These are phyloP conservation scores for Erythrocercus mccallii DNA, from an alignment of 2,113 vertebrate genomes.

Conservation along the genomic window DNA sequence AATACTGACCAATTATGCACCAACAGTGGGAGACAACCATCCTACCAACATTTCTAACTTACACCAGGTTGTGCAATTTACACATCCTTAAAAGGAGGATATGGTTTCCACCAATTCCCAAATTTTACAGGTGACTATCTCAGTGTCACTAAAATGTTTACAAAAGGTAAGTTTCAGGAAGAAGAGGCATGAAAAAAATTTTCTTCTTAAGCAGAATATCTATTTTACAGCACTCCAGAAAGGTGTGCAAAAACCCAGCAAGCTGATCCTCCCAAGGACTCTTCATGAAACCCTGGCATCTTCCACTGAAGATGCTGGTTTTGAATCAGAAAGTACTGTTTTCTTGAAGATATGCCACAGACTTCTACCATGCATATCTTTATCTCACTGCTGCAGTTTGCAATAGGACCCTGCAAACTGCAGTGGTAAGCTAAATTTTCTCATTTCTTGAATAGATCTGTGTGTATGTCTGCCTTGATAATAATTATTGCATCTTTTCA, in stretches of 20 bases:
- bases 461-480: background rate
- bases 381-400: background rate
- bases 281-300: background rate
- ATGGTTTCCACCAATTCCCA: background rate
- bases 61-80: background rate
- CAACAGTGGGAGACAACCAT: background rate
- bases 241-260: background rate
- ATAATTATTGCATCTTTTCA: background rate
- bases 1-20: background rate
- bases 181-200: background rate
- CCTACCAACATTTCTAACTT: background rate
- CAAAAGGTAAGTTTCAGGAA: background rate
- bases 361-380: background rate
- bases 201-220: background rate
- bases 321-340: background rate
- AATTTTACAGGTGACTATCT: background rate
- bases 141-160: background rate
- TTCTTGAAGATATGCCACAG: background rate
- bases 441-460: background rate
- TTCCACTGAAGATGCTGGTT: background rate
- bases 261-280: background rate
- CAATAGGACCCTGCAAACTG: background rate
- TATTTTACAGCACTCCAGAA: background rate
- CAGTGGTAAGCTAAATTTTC: background rate
- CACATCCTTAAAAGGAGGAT: background rate